Percentiles rank a stretch among this genome's conserved stretches.
Conservation (phyloP, 23 tunicate genomes). For the Diplosoma virens region DNA sequence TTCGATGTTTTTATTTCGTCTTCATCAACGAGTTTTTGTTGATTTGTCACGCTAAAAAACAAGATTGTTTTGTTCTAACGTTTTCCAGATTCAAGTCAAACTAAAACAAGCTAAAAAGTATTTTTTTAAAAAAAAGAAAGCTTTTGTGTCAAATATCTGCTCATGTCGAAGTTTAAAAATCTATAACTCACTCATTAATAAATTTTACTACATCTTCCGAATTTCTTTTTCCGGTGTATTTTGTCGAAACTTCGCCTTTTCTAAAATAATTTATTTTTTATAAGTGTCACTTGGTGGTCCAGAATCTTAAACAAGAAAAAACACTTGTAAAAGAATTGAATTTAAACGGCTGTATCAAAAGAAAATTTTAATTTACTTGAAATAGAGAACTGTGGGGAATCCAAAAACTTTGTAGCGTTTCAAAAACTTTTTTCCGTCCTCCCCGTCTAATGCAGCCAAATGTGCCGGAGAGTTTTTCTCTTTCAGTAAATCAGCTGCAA, state of each 20-base stretch:
- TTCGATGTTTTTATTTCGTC: conserved; percentile 32
- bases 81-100: background rate
- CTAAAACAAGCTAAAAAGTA: background rate
- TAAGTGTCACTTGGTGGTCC: background rate
- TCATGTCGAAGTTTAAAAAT: background rate
- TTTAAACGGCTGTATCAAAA: background rate
- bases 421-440: conserved; percentile 22
- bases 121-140: background rate
- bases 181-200: background rate
- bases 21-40: background rate
- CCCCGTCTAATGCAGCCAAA: conserved; percentile 61
- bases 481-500: conserved; percentile 58
- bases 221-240: conserved; percentile 46
- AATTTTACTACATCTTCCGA: conserved; percentile 54
- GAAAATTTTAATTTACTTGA: conserved; percentile 28
- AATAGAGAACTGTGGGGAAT: conserved; percentile 70
- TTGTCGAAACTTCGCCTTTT: conserved; percentile 37
- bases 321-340: background rate
- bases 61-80: background rate
- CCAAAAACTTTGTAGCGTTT: conserved; percentile 66
- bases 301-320: background rate
- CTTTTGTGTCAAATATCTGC: background rate
- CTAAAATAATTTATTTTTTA: conserved; percentile 31
- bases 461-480: conserved; percentile 15
- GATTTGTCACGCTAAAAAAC: background rate